Conservation (phyloP, 2,888 invertebrate genomes). For the Acrobasis consociella region DNA sequence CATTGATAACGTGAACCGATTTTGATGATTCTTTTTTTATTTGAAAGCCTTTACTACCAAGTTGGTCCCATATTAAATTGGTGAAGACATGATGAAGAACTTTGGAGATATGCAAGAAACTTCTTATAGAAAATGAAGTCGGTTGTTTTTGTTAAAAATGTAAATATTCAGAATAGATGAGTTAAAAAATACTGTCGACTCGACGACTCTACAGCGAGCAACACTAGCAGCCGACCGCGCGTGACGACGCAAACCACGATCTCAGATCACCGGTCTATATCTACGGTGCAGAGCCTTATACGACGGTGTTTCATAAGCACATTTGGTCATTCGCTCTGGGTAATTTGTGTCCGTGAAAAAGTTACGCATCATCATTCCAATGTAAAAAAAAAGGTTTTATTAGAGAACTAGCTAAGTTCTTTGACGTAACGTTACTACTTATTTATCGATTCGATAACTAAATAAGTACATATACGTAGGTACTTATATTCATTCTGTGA, state of each 20-base stretch:
- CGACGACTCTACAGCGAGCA: conserved; percentile 5
- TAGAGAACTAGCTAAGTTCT: neutral
- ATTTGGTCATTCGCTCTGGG: conserved; percentile 15
- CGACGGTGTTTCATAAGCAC: conserved; percentile 4
- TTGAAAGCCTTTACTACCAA: no score
- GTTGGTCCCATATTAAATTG: no score
- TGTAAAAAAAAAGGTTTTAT: neutral
- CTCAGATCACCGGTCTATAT: conserved; percentile 43
- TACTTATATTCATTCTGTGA: no score
- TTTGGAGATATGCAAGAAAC: no score
- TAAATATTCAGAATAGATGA: no score
- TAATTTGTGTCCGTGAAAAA: conserved; percentile 12
- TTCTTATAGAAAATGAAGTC: no score
- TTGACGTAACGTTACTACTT: no score
- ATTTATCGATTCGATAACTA: no score
- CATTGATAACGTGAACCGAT: conserved; percentile 18
- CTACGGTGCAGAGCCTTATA: conserved; percentile 25
- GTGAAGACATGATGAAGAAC: no score
- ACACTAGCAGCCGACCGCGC: conserved; percentile 42
- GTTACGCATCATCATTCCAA: neutral
- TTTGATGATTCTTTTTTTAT: no score
- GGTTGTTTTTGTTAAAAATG: no score
- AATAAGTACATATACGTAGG: no score
- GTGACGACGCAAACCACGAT: conserved; percentile 54
- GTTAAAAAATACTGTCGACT: neutral